Evolutionary conservation across 2,797 vertebrate genomes (phyloP).

Genomic region (Aulostomus chinensis): DNA sequence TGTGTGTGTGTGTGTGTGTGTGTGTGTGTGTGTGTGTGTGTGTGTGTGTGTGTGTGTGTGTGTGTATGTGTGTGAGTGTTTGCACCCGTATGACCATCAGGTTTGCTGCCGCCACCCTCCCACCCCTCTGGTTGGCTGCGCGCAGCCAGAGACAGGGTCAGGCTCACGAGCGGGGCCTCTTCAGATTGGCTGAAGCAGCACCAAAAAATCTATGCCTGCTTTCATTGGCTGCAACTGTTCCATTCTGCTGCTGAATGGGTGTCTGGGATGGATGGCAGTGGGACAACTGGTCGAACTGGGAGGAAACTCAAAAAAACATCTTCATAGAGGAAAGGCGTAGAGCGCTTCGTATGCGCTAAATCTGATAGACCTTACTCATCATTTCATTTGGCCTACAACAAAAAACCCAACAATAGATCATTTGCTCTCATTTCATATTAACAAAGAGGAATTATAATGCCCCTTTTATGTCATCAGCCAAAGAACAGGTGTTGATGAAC

Average conservation of each 20-base stretch:
- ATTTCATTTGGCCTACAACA: neutral
- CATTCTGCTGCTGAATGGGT: slow-evolving; percentile 58
- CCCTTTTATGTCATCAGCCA: slow-evolving; percentile 62
- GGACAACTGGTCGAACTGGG: slow-evolving; percentile 52
- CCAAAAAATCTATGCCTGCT: slow-evolving; percentile 63
- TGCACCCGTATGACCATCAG: no score
- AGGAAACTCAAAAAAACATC: slow-evolving; percentile 34
- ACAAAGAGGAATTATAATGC: slow-evolving; percentile 46
- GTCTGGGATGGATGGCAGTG: slow-evolving; percentile 56
- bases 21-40: no score
- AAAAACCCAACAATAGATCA: slow-evolving; percentile 24
- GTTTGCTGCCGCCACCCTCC: slow-evolving; percentile 57
- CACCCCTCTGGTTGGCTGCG: slow-evolving; percentile 58
- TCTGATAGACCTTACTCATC: neutral
- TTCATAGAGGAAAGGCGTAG: slow-evolving; percentile 14
- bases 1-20: no score
- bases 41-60: no score
- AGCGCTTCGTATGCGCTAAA: no score
- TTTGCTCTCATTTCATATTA: slow-evolving; percentile 59
- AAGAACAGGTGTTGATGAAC: slow-evolving; percentile 73
- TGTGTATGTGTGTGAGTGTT: no score
- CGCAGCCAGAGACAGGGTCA: slow-evolving; percentile 71
- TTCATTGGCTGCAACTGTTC: slow-evolving; percentile 58
- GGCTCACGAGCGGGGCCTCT: slow-evolving; percentile 41
- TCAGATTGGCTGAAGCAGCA: slow-evolving; percentile 62